Evolutionary conservation across 2,888 invertebrate genomes (phyloP), one percentile per base, ranked within the genome.

Genomic region (Pseudolycoriella hygida): DNA sequence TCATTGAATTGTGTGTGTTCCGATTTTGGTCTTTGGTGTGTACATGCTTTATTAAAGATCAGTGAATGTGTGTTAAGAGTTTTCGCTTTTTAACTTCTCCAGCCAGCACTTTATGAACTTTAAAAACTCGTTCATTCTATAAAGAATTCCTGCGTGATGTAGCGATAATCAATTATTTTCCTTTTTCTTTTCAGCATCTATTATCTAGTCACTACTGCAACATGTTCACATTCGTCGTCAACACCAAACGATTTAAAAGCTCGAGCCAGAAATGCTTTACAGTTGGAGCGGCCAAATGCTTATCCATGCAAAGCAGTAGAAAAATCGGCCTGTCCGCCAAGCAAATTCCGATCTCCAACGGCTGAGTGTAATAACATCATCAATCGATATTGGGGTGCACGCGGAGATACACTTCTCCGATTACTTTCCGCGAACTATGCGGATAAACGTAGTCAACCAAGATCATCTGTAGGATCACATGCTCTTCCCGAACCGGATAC

Each of bases 301-400:
- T 38, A 32, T 15, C n/a, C 32, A 42, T 51, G 51, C 43, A 19
- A 45, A 37, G 30, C 34, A 11, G 32, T 10, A 19, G 34, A 48
- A 17, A 17, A 34, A 18, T 6, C 75, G 53, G 73, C 76, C 12
- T 87, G 87, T 56, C 84, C 84, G 10, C 85, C 85, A 2, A 82
- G 79, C 67, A 86, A 84, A 62, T 89, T 80, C 66, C 72, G 90
- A 44, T 77, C 80, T 48, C 74, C 80, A 1, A 81, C 80, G 40
- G 89, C 87, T 0, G 79, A 81, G 56, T 92, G 92, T 66, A 92
- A 92, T 65, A 92, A 92, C 59, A 80, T 90, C 2, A 70, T 85
- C 37, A 83, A 86, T 60, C 74, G 86, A 2, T 76, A 77, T 19
- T 87, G 88, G 85, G 90, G 89, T 1, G 73, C 80, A 45, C 70